phyloP scores from a whole-genome alignment of 1,140 invertebrate species.

The Limonius californicus region DNA sequence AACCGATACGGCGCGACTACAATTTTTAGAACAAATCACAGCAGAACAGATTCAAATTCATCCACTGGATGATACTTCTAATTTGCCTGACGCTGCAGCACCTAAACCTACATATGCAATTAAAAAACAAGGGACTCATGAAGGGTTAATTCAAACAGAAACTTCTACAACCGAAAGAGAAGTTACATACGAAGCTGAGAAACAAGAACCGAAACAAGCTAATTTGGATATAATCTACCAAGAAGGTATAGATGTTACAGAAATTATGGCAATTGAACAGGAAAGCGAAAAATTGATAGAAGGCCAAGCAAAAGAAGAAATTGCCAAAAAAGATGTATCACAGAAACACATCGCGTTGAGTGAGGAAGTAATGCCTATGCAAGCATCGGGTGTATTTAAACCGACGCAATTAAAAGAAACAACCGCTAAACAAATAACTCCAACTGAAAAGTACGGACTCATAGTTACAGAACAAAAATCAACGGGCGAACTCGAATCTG shows the following conservation, averaged over 20 bases:
- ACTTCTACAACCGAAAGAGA: conserved; percentile 35
- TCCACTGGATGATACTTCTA: conserved; percentile 13
- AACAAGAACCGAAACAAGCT: conserved; percentile 42
- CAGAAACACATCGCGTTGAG: conserved; percentile 46
- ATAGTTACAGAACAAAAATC: conserved; percentile 52
- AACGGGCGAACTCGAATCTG: conserved; percentile 47
- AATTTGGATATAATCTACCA: conserved; percentile 47
- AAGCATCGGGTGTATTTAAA: conserved; percentile 41
- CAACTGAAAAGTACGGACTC: conserved; percentile 50
- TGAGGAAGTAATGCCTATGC: conserved; percentile 41
- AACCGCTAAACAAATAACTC: conserved; percentile 2
- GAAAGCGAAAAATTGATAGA: conserved; percentile 48
- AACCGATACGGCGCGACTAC: conserved; percentile 11
- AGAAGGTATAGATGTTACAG: conserved; percentile 49
- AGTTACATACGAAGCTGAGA: conserved; percentile 18
- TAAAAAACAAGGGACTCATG: conserved; percentile 26
- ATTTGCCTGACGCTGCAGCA: conserved; percentile 7
- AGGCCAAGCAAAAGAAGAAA: conserved; percentile 45
- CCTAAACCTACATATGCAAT: conserved; percentile 16
- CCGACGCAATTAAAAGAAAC: conserved; percentile 19
- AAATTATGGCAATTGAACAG: conserved; percentile 50
- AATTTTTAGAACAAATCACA: conserved; percentile 15
- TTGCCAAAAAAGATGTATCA: conserved; percentile 45
- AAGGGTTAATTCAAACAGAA: conserved; percentile 33
- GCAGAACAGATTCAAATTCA: conserved; percentile 8